Conservation (phyloP, 1,140 invertebrate species). For the Neodiprion pinetum region DNA sequence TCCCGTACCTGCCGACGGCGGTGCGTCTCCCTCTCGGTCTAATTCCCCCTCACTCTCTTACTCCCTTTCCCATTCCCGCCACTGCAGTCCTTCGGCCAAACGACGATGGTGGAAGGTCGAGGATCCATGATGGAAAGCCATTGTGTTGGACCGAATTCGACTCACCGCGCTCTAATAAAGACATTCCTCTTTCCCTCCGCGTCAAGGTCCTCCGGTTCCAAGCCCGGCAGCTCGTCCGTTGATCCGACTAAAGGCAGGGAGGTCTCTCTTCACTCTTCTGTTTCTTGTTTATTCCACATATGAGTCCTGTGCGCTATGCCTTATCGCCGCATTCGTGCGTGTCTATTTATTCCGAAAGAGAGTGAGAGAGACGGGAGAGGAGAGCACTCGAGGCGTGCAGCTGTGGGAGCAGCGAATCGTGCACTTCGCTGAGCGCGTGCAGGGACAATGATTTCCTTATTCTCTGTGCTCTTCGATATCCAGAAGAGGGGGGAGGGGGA, state of each 20-base stretch:
- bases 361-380: not conserved
- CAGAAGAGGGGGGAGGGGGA: no score
- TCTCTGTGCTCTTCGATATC: slow-evolving; percentile 38
- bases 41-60: not conserved
- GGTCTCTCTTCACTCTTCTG: not conserved
- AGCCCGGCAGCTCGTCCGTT: slow-evolving; percentile 21
- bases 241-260: not conserved
- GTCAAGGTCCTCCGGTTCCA: slow-evolving; percentile 35
- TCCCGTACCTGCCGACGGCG: slow-evolving; percentile 30
- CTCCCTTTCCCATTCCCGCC: not conserved
- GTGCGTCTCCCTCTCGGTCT: slow-evolving; percentile 32
- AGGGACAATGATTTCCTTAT: slow-evolving; percentile 55
- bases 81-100: not conserved
- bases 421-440: not conserved
- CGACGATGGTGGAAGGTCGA: slow-evolving; percentile 10
- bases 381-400: not conserved
- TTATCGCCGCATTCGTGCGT: not conserved
- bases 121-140: slow-evolving; percentile 31
- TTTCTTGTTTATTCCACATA: not conserved
- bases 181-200: slow-evolving; percentile 57
- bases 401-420: not conserved
- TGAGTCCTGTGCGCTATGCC: not conserved
- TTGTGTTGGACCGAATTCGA: slow-evolving; percentile 40
- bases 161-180: slow-evolving; percentile 52
- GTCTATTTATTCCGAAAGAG: not conserved